phyloP scores from a whole-genome alignment of 2,888 invertebrate species.

The Drosophila emarginata region DNA sequence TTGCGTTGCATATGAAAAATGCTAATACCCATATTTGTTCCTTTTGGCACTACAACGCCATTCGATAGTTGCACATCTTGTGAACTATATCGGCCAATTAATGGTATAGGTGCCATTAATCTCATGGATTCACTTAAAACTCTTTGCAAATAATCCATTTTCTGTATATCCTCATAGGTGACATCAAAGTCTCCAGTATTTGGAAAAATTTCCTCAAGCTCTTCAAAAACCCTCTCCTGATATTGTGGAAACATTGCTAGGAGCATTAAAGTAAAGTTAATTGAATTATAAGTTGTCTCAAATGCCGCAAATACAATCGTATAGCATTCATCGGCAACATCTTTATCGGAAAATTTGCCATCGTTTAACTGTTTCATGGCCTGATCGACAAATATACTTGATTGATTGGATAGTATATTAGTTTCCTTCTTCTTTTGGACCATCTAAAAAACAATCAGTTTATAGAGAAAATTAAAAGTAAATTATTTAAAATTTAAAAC shows the following conservation, averaged over 20 bases:
- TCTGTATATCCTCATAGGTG: slow-evolving; percentile 58
- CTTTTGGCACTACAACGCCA: slow-evolving; percentile 65
- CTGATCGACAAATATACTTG: slow-evolving; percentile 50
- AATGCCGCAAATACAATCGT: slow-evolving; percentile 73
- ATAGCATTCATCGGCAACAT: slow-evolving; percentile 69
- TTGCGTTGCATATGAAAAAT: slow-evolving; percentile 76
- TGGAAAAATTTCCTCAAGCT: slow-evolving; percentile 59
- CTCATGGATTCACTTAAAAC: slow-evolving; percentile 76
- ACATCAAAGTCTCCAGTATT: slow-evolving; percentile 55
- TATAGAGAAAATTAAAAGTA: neutral
- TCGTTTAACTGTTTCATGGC: slow-evolving; percentile 59
- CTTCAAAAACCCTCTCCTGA: slow-evolving; percentile 67
- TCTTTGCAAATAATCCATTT: slow-evolving; percentile 74
- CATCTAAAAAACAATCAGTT: slow-evolving; percentile 32
- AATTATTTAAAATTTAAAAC: neutral
- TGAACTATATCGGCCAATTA: slow-evolving; percentile 56
- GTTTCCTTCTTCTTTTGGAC: slow-evolving; percentile 41
- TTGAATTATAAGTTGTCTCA: slow-evolving; percentile 70
- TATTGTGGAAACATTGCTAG: slow-evolving; percentile 72
- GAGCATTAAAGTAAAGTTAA: slow-evolving; percentile 54
- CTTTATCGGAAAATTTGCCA: slow-evolving; percentile 57
- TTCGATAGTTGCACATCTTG: slow-evolving; percentile 62
- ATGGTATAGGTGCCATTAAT: slow-evolving; percentile 68
- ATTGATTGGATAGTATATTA: neutral
- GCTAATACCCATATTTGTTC: slow-evolving; percentile 65